phyloP scores from a whole-genome alignment of 2,113 vertebrate species.

The Thermophis baileyi region DNA sequence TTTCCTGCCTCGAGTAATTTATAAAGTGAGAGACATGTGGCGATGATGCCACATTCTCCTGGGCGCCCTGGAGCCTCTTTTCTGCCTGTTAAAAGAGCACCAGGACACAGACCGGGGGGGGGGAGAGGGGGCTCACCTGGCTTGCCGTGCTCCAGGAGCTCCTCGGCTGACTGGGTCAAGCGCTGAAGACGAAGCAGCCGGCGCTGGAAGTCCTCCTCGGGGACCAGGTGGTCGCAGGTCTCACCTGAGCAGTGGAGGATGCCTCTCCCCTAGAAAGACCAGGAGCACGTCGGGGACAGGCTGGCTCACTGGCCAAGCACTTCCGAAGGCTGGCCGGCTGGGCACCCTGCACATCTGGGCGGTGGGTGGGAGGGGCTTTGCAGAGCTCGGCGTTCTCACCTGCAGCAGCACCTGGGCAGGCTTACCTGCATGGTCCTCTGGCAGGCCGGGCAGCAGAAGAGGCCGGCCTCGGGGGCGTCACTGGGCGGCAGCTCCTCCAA shows the following conservation, averaged over 20 bases:
- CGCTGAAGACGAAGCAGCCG: conserved; percentile 56
- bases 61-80: background rate
- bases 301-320: background rate
- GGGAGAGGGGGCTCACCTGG: conserved; percentile 61
- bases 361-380: background rate
- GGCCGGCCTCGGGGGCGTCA: conserved; percentile 23
- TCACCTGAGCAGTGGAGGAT: conserved; percentile 57
- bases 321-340: rapidly evolving
- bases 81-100: background rate
- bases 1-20: background rate
- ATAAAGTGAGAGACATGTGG: background rate
- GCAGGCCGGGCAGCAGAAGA: conserved; percentile 76
- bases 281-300: background rate
- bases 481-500: conserved; percentile 46
- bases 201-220: conserved; percentile 42
- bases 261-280: conserved; percentile 60
- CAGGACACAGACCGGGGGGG: background rate
- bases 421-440: conserved; percentile 64
- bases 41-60: background rate
- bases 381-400: too few species aligned
- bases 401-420: background rate
- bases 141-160: conserved; percentile 43
- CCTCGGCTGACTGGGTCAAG: conserved; percentile 38
- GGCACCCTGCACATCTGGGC: background rate
- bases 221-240: conserved; percentile 44